Base-by-base conservation (phyloP, 1,140 invertebrate species). In the Phortica variegata region DNA sequence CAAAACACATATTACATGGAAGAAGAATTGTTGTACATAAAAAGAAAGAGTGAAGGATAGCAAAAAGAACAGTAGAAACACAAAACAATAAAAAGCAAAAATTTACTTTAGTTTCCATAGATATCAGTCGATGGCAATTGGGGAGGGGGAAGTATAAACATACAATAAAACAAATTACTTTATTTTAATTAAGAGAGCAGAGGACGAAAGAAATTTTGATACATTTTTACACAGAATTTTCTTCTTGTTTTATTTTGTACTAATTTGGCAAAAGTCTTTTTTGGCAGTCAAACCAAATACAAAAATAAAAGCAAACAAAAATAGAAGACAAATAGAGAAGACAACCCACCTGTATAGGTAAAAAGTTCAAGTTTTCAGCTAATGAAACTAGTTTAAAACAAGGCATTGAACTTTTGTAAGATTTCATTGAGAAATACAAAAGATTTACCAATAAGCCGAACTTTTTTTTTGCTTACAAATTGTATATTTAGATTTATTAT, bases 41-140 rank as follows among this genome's bases (percentile, higher is more conserved):
- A 34, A 34, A 34, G 54, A 54, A 58, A 60, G 49, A 65, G 62
- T 38, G 62, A 47, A 57, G 70, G n/a, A 65, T 56, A 65, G 63
- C 58, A 71, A 53, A 40, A 39, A 48, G 37, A n/a, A n/a, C n/a
- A n/a, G 54, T 54, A 58, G 57, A 49, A 65, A 66, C 41, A 66
- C 49, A 57, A 70, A n/a, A 65, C 59, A 65, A 66, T 60, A 71
- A 53, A 40, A 39, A 48, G 37, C 7, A 70, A 61, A 56, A 52
- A 58, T 66, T 71, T 71, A 71, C 66, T 71, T 71, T 71, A 71
- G 56, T 71, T 71, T 71, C 46, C 52, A 62, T 42, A 58, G 42
- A 52, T 31, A 37, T 31, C 43, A 56, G 23, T 18, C 40, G 52
- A 53, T 23, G 31, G 43, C 19, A 59, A 46, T 47, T 46, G 37